phyloP scores from a whole-genome alignment of 1,140 invertebrate genomes.

The Brachionus manjavacas region DNA sequence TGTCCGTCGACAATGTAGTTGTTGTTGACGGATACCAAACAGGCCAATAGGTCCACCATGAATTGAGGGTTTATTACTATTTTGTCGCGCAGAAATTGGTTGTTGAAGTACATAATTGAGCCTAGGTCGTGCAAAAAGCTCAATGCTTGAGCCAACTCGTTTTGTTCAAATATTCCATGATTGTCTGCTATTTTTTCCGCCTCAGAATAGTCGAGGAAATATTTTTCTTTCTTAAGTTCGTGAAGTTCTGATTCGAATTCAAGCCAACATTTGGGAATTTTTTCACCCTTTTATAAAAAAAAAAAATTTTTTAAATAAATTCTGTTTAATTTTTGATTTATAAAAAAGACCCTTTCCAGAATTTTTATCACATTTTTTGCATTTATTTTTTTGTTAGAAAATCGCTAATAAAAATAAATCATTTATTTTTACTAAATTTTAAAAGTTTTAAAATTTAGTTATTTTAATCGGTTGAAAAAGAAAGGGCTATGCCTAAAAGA shows the following conservation, averaged over 20 bases:
- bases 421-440: too few relatives aligned
- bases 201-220: not conserved
- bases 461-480: too few relatives aligned
- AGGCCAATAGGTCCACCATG: conserved; percentile 57
- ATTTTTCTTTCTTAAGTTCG: conserved; percentile 3
- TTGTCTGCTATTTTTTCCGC: not conserved
- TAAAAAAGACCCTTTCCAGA: too few relatives aligned
- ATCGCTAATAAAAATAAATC: too few relatives aligned
- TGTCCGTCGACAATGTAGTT: conserved; percentile 52
- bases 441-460: too few relatives aligned
- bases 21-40: conserved; percentile 53
- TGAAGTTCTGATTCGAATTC: conserved; percentile 48
- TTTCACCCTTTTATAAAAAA: conserved; percentile 49
- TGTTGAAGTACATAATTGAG: conserved; percentile 55
- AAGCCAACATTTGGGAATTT: conserved; percentile 53
- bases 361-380: too few relatives aligned
- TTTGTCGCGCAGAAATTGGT: conserved; percentile 48
- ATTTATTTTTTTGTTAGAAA: too few relatives aligned
- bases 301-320: conserved; percentile 47
- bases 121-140: conserved; percentile 55
- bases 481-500: too few relatives aligned
- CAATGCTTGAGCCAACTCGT: conserved; percentile 49
- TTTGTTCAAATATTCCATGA: conserved; percentile 30
- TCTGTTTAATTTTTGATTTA: conserved; percentile 41
- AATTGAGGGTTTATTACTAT: conserved; percentile 57